Evolutionary conservation across 53 echinoderm and acorn worm species (phyloP).

Genomic region (Henricia sp.): DNA sequence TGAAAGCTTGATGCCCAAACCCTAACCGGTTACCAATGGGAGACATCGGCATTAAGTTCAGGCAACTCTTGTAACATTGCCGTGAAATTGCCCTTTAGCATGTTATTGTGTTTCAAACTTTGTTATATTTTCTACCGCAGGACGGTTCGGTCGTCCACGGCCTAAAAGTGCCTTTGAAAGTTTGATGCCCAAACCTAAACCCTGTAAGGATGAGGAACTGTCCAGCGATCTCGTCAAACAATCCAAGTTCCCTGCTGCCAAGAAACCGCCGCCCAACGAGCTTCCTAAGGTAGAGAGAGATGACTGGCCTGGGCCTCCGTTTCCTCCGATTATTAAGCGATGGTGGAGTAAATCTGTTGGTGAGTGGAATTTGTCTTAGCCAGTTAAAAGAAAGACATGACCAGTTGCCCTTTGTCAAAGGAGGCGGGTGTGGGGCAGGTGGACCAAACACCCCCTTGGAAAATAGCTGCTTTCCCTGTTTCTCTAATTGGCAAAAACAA

Average conservation of each 20-base stretch:
- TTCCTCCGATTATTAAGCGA: conserved; percentile 63
- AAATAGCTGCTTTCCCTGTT: too few species aligned
- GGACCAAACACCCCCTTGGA: too few species aligned
- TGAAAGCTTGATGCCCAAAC: conserved; percentile 83
- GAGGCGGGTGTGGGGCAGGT: too few species aligned
- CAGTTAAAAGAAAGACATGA: too few species aligned
- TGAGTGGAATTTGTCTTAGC: too few species aligned
- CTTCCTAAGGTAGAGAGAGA: conserved; percentile 88
- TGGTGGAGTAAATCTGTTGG: conserved; percentile 81
- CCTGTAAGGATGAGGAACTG: conserved; percentile 88
- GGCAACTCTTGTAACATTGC: too few species aligned
- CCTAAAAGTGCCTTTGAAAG: conserved; percentile 89
- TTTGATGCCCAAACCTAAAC: conserved; percentile 84
- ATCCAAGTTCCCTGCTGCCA: conserved; percentile 88
- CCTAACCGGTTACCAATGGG: conserved; percentile 84
- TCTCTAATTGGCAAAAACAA: too few species aligned
- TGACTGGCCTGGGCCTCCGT: conserved; percentile 93
- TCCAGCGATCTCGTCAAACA: conserved; percentile 79
- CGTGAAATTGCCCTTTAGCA: too few species aligned
- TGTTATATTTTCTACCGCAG: neutral
- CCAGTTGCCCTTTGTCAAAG: too few species aligned
- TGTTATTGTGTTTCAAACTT: neutral
- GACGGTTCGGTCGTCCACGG: conserved; percentile 36
- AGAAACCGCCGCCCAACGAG: conserved; percentile 81
- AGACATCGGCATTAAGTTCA: too few species aligned